Evolutionary conservation across 2,113 vertebrate genomes (phyloP).

Genomic region (Polyodon spathula): DNA sequence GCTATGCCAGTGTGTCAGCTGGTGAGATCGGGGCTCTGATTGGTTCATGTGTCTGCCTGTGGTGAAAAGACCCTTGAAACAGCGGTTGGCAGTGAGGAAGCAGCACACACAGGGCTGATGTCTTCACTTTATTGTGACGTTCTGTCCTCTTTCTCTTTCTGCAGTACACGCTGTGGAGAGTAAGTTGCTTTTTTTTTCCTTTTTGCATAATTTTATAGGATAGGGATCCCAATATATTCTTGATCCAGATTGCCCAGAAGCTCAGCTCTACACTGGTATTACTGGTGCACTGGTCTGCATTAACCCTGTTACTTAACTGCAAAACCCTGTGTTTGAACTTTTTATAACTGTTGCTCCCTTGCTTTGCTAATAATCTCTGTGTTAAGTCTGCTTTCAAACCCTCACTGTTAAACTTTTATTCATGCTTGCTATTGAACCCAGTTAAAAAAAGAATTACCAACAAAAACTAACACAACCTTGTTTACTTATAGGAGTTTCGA

Average conservation of each 20-base stretch:
- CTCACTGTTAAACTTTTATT: slow-evolving; percentile 13
- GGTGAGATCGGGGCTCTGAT: no score
- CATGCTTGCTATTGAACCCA: background rate
- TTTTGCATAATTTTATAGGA: slow-evolving; percentile 22
- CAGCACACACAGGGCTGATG: slow-evolving; percentile 3
- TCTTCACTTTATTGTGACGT: slow-evolving; percentile 50
- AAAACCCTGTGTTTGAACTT: background rate
- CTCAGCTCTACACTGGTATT: background rate
- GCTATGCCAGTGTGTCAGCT: no score
- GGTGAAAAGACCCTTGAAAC: no score
- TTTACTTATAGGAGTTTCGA: no score
- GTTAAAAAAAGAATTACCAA: background rate
- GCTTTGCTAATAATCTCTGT: slow-evolving; percentile 9
- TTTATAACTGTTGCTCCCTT: slow-evolving; percentile 3
- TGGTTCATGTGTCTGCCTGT: no score
- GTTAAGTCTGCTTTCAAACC: no score
- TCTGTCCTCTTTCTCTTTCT: slow-evolving; percentile 70
- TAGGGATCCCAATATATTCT: background rate
- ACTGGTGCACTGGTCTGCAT: slow-evolving; percentile 10
- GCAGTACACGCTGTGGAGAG: slow-evolving; percentile 92
- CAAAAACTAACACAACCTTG: background rate
- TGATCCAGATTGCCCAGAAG: background rate
- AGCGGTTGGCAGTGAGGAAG: no score
- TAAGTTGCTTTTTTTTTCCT: slow-evolving; percentile 65
- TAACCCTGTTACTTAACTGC: slow-evolving; percentile 21